Percentiles rank a stretch among this genome's conserved stretches.
These are phyloP conservation scores for Anthrax anthrax DNA, from an alignment of 2,888 invertebrate genomes.

Conservation along the genomic window DNA sequence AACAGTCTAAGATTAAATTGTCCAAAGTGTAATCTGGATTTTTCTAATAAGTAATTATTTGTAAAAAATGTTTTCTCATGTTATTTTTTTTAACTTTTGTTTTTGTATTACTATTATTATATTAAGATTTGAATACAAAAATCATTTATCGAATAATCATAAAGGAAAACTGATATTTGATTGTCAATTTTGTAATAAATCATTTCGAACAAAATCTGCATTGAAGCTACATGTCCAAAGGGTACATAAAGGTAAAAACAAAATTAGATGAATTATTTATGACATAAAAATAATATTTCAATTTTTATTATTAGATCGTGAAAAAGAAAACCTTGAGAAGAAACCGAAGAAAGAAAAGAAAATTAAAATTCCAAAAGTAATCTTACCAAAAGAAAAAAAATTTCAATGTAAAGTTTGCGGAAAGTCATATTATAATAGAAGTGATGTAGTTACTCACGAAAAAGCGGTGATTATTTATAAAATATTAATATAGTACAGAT, in stretches of 20 bases:
- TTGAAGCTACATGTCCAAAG: conserved; percentile 29
- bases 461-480: conserved; percentile 13
- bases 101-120: not conserved
- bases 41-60: not conserved
- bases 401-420: conserved; percentile 23
- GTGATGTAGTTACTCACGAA: conserved; percentile 25
- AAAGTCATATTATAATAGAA: conserved; percentile 26
- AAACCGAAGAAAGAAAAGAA: not conserved
- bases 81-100: not conserved
- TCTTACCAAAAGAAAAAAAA: conserved; percentile 21
- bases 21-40: conserved; percentile 2
- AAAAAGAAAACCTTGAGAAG: too few species aligned
- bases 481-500: not conserved
- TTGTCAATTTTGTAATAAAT: conserved; percentile 28
- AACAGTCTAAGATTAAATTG: not conserved
- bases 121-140: conserved; percentile 7
- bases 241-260: conserved; percentile 18
- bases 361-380: conserved; percentile 12
- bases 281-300: too few species aligned
- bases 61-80: not conserved
- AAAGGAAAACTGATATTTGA: conserved; percentile 11
- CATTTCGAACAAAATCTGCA: conserved; percentile 26
- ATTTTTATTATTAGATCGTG: too few species aligned
- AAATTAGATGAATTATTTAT: too few species aligned
- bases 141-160: conserved; percentile 13